These are phyloP conservation scores for Odontamblyopus rebecca DNA, from an alignment of 2,797 vertebrate species.

Conservation along the genomic window DNA sequence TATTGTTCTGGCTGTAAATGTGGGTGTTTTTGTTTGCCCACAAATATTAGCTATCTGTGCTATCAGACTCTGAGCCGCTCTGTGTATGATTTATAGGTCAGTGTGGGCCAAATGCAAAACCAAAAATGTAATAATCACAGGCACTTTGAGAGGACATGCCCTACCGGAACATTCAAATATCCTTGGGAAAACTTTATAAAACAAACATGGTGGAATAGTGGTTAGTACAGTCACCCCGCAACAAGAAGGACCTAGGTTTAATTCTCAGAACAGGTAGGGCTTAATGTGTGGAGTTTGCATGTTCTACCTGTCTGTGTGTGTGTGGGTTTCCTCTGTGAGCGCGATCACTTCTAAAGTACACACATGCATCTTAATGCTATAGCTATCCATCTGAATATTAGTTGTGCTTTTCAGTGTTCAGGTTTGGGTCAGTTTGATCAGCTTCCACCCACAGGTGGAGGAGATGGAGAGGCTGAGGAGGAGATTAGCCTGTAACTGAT, in stretches of 20 bases:
- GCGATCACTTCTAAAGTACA: too few relatives aligned
- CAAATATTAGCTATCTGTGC: neutral
- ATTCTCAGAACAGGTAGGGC: neutral
- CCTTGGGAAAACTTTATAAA: neutral
- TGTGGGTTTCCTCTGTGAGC: too few relatives aligned
- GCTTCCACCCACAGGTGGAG: too few relatives aligned
- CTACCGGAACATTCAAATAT: neutral
- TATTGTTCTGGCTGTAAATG: neutral
- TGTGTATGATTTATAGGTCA: slow-evolving; percentile 7
- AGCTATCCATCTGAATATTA: too few relatives aligned
- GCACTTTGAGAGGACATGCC: neutral
- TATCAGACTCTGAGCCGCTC: neutral
- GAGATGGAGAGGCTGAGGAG: too few relatives aligned
- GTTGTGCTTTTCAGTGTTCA: too few relatives aligned
- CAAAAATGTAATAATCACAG: neutral
- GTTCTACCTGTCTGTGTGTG: too few relatives aligned
- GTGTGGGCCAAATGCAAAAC: neutral
- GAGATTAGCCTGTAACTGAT: too few relatives aligned
- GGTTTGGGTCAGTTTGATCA: too few relatives aligned
- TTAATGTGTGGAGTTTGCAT: neutral
- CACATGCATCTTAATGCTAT: too few relatives aligned
- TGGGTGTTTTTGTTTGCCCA: neutral
- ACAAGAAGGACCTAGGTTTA: neutral
- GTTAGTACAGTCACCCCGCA: neutral
- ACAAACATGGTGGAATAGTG: neutral